Conservation (phyloP, 2,888 invertebrate genomes). For the Dynastes maya region DNA sequence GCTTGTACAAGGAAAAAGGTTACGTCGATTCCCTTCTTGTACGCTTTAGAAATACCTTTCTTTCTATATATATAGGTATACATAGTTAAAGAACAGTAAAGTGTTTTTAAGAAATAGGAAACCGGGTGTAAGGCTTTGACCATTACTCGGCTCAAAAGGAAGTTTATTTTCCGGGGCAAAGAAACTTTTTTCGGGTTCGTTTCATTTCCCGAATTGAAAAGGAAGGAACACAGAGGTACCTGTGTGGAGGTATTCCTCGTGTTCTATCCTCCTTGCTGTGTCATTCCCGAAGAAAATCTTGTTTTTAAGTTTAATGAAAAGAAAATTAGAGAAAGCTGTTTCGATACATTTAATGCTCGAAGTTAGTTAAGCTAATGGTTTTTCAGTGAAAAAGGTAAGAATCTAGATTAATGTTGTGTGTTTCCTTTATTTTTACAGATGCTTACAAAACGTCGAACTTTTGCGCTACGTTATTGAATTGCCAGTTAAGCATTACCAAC, state of each 20-base stretch:
- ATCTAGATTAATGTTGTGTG: too few species aligned
- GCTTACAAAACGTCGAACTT: too few species aligned
- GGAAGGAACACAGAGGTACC: background rate
- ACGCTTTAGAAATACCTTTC: slow-evolving; percentile 31
- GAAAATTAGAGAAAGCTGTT: background rate
- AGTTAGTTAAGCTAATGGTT: too few species aligned
- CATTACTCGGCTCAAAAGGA: slow-evolving; percentile 34
- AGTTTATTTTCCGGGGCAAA: slow-evolving; percentile 36
- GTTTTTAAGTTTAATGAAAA: background rate
- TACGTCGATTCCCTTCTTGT: slow-evolving; percentile 33
- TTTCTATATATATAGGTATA: slow-evolving; percentile 1
- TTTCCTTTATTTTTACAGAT: too few species aligned
- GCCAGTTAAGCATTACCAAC: too few species aligned
- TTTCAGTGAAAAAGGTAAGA: too few species aligned
- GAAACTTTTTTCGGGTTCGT: slow-evolving; percentile 37
- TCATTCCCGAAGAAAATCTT: background rate
- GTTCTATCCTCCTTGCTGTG: too few species aligned
- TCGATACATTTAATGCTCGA: too few species aligned
- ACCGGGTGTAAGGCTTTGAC: slow-evolving; percentile 32
- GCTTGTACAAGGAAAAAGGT: slow-evolving; percentile 24
- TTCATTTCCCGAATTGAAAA: slow-evolving; percentile 24
- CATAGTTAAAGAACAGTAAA: slow-evolving; percentile 33
- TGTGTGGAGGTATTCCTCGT: background rate
- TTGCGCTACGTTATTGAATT: too few species aligned
- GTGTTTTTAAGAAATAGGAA: slow-evolving; percentile 44